phyloP scores from a whole-genome alignment of 1,140 invertebrate genomes.

The Apis dorsata region DNA sequence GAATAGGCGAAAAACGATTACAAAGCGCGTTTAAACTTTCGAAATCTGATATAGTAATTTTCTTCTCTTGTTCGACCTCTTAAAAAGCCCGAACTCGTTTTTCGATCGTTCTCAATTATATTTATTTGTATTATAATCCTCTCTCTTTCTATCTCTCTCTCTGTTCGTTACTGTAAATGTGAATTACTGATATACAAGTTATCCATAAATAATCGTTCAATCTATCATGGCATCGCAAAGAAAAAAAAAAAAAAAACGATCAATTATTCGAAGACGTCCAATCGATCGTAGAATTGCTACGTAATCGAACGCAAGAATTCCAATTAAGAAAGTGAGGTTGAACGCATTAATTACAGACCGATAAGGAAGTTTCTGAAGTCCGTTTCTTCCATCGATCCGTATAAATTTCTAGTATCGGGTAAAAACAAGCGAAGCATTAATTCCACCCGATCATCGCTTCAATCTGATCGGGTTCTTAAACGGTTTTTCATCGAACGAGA shows the following conservation, averaged over 20 bases:
- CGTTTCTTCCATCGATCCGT: not conserved
- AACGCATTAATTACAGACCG: constrained; percentile 19
- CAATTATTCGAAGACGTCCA: not conserved
- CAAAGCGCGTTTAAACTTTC: not conserved
- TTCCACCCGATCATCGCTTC: constrained; percentile 13
- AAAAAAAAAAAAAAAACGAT: not conserved
- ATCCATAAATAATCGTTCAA: too few relatives aligned
- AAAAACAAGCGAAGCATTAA: constrained; percentile 34
- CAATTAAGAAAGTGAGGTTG: constrained; percentile 15
- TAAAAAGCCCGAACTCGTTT: too few relatives aligned
- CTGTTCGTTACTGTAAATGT: too few relatives aligned
- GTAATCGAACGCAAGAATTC: constrained; percentile 8
- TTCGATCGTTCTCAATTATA: too few relatives aligned
- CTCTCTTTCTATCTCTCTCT: too few relatives aligned
- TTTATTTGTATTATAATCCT: too few relatives aligned
- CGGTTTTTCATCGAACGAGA: constrained; percentile 36
- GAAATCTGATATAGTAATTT: not conserved
- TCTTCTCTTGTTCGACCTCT: not conserved
- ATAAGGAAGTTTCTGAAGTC: constrained; percentile 2
- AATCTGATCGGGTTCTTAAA: constrained; percentile 44
- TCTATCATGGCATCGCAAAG: too few relatives aligned
- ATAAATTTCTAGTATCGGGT: constrained; percentile 32
- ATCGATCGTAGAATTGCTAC: not conserved
- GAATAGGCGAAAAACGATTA: not conserved
- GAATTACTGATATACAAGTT: too few relatives aligned